These are phyloP conservation scores for Anthoptus insignis DNA, from an alignment of 2,888 invertebrate species.

Conservation along the genomic window DNA sequence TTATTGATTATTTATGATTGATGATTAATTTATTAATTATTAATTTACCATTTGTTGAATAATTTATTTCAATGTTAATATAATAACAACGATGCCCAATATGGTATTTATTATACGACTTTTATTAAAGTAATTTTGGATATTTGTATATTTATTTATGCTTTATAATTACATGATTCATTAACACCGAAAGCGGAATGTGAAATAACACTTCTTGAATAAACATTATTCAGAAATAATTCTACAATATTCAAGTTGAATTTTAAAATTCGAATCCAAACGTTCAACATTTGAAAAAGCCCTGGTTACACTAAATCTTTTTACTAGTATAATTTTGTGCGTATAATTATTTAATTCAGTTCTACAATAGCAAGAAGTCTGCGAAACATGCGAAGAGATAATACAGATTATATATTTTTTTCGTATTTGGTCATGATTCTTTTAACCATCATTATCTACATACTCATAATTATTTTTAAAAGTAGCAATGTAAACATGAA, in stretches of 20 bases:
- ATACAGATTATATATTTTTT: neutral
- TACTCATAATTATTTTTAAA: no score
- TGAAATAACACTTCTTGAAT: slow-evolving; percentile 61
- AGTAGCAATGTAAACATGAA: neutral
- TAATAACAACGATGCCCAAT: neutral
- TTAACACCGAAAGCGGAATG: slow-evolving; percentile 80
- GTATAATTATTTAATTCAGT: slow-evolving; percentile 21
- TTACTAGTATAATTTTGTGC: slow-evolving; percentile 44
- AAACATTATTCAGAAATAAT: slow-evolving; percentile 8
- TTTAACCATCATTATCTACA: no score
- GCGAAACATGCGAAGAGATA: neutral
- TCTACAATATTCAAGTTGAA: slow-evolving; percentile 13
- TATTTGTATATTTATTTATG: neutral
- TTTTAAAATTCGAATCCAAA: neutral
- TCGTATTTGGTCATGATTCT: no score
- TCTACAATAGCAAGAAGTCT: slow-evolving; percentile 1
- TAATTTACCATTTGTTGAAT: no score
- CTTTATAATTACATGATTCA: slow-evolving; percentile 43
- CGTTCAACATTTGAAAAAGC: slow-evolving; percentile 14
- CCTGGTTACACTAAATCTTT: neutral
- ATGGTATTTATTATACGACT: no score
- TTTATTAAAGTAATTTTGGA: neutral
- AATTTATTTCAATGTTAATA: no score
- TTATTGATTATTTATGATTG: no score
- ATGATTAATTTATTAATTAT: no score